A percentile compares a stretch with the other conserved stretches of the same genome.
phyloP scores from a whole-genome alignment of 2,888 invertebrate genomes.

The Beris chalybata region DNA sequence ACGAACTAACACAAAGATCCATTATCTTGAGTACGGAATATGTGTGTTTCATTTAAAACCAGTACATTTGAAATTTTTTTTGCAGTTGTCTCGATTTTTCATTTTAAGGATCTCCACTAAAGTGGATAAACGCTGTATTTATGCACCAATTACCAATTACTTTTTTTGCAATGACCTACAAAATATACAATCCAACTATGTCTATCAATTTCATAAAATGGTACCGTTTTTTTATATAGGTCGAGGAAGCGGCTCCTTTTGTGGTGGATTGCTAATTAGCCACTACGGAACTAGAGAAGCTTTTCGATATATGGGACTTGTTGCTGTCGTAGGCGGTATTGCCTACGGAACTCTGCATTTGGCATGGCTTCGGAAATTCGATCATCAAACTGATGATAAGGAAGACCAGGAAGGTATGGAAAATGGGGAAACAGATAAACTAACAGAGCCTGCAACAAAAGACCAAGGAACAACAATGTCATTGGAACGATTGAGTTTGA shows the following conservation, averaged over 20 bases:
- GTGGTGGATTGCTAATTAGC: constrained; percentile 76
- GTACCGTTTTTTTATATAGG: constrained; percentile 54
- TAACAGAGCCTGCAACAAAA: constrained; percentile 67
- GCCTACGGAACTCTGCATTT: constrained; percentile 71
- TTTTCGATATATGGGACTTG: constrained; percentile 76
- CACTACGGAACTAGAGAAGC: constrained; percentile 75
- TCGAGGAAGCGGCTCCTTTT: constrained; percentile 78
- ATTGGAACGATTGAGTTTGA: constrained; percentile 70
- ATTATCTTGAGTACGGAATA: no score
- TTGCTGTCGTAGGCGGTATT: constrained; percentile 71
- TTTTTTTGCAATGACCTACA: constrained; percentile 29
- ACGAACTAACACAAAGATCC: no score
- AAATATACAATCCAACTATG: constrained; percentile 42
- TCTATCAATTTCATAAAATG: no score
- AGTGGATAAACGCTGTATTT: no score
- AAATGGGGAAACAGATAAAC: constrained; percentile 65
- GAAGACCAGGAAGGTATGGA: constrained; percentile 53
- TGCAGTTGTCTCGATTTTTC: no score
- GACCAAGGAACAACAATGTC: constrained; percentile 73
- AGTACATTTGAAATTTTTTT: no score
- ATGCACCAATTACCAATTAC: no score
- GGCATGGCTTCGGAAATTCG: constrained; percentile 70
- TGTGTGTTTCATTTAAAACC: no score
- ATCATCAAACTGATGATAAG: constrained; percentile 54
- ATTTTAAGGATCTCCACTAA: no score